phyloP scores from a whole-genome alignment of 2,113 vertebrate species.

The Tragelaphus scriptus region DNA sequence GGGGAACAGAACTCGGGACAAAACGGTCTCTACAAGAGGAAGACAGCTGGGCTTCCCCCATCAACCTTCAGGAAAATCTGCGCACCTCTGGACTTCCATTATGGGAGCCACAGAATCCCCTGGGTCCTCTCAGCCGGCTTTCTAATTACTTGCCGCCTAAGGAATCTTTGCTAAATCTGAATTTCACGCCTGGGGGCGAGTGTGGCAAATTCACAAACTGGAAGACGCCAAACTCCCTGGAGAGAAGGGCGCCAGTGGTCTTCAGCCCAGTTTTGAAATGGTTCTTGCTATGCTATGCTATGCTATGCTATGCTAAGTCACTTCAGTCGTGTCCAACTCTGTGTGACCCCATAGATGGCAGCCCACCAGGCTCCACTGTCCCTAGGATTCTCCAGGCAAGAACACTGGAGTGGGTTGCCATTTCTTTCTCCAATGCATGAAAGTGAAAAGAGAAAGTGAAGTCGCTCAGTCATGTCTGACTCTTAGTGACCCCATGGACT shows the following conservation, averaged over 20 bases:
- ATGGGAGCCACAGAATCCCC: background rate
- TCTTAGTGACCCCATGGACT: too few relatives aligned
- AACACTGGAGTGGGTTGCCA: too few relatives aligned
- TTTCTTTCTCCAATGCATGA: too few relatives aligned
- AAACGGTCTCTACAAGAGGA: background rate
- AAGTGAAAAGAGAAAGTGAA: too few relatives aligned
- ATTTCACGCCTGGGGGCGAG: background rate
- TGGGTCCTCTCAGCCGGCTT: background rate
- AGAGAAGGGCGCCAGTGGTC: background rate
- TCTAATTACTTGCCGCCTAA: background rate
- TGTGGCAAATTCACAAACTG: background rate
- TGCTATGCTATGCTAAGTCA: too few relatives aligned
- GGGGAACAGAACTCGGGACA: background rate
- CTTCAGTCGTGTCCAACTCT: too few relatives aligned
- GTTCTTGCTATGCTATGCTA: background rate
- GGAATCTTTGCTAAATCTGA: background rate
- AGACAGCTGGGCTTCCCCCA: background rate
- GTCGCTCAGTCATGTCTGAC: too few relatives aligned
- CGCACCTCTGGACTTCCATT: background rate
- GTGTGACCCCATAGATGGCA: too few relatives aligned
- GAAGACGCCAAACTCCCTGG: background rate
- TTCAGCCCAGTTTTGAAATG: background rate
- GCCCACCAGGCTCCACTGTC: too few relatives aligned
- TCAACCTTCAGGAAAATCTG: background rate
- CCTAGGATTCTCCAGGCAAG: too few relatives aligned